A percentile compares a stretch with the other conserved stretches of the same genome.
These are phyloP conservation scores for Trissolcus basalis DNA, from an alignment of 1,140 invertebrate genomes.

Conservation along the genomic window DNA sequence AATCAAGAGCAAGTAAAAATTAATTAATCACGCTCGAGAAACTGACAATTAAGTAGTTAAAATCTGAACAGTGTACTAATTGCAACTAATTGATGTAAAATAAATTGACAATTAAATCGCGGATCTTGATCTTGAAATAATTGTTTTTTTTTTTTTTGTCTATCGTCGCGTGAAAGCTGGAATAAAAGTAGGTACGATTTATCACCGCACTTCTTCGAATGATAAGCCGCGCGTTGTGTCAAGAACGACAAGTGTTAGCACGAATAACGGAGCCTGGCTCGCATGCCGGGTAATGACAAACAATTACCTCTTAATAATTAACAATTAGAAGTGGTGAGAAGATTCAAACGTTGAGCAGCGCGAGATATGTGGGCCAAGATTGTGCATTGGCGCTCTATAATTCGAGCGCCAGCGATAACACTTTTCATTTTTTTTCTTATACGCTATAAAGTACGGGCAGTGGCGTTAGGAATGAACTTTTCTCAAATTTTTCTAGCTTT, in stretches of 20 bases:
- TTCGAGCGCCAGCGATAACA: constrained; percentile 29
- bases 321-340: constrained; percentile 55
- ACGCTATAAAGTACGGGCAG: constrained; percentile 25
- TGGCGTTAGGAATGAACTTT: constrained; percentile 22
- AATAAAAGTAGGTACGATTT: constrained; percentile 43
- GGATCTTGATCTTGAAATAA: background rate
- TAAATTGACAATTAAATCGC: constrained; percentile 42
- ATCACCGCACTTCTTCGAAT: constrained; percentile 49
- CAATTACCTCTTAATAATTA: constrained; percentile 69
- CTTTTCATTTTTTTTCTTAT: constrained; percentile 37
- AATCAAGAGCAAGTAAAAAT: no score
- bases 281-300: constrained; percentile 64
- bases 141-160: no score
- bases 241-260: constrained; percentile 57
- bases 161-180: constrained; percentile 16
- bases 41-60: constrained; percentile 22
- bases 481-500: background rate
- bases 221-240: constrained; percentile 40
- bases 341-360: constrained; percentile 31
- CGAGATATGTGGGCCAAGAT: constrained; percentile 62
- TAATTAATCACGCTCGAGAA: background rate
- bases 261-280: constrained; percentile 66
- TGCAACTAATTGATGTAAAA: constrained; percentile 25
- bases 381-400: constrained; percentile 58
- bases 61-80: constrained; percentile 29